Conservation (phyloP, 2,797 vertebrate genomes). For the Takifugu rubripes region DNA sequence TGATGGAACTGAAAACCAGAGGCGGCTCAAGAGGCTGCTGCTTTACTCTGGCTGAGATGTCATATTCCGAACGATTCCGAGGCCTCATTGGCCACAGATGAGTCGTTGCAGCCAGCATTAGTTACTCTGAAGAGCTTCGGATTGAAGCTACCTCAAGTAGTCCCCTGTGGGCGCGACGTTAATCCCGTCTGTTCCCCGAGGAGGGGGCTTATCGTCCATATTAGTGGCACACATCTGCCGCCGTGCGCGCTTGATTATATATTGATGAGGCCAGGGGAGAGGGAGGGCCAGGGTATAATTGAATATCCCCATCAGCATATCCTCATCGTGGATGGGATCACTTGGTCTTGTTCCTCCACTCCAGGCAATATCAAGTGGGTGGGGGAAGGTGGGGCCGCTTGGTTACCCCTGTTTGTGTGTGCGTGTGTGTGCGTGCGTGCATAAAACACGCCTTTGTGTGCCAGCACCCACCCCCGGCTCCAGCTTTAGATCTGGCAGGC, state of each 20-base stretch:
- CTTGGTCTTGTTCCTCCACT: slow-evolving; percentile 55
- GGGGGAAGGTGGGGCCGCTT: slow-evolving; percentile 31
- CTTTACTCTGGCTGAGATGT: slow-evolving; percentile 35
- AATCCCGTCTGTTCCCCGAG: slow-evolving; percentile 55
- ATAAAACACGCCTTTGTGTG: slow-evolving; percentile 48
- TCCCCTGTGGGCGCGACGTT: slow-evolving; percentile 52
- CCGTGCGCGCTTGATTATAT: slow-evolving; percentile 63
- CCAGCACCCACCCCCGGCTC: slow-evolving; percentile 30
- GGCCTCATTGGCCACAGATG: slow-evolving; percentile 10
- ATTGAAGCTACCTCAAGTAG: slow-evolving; percentile 42
- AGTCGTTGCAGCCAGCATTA: slow-evolving; percentile 12
- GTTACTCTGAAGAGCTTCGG: slow-evolving; percentile 41
- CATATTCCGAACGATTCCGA: slow-evolving; percentile 26
- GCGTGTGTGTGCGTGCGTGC: slow-evolving; percentile 21
- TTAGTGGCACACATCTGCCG: slow-evolving; percentile 64
- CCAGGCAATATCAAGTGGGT: slow-evolving; percentile 54
- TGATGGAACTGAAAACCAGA: slow-evolving; percentile 13
- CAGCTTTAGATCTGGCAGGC: slow-evolving; percentile 43
- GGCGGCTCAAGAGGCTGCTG: slow-evolving; percentile 7
- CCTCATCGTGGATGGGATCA: slow-evolving; percentile 29
- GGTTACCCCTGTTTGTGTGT: slow-evolving; percentile 21
- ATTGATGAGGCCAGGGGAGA: slow-evolving; percentile 55
- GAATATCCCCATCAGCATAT: slow-evolving; percentile 50
- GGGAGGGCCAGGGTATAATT: slow-evolving; percentile 43
- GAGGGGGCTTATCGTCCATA: slow-evolving; percentile 50